These are phyloP conservation scores for Ephydatia muelleri DNA, from an alignment of 37 sponge, comb jelly and placozoan species.

Conservation along the genomic window DNA sequence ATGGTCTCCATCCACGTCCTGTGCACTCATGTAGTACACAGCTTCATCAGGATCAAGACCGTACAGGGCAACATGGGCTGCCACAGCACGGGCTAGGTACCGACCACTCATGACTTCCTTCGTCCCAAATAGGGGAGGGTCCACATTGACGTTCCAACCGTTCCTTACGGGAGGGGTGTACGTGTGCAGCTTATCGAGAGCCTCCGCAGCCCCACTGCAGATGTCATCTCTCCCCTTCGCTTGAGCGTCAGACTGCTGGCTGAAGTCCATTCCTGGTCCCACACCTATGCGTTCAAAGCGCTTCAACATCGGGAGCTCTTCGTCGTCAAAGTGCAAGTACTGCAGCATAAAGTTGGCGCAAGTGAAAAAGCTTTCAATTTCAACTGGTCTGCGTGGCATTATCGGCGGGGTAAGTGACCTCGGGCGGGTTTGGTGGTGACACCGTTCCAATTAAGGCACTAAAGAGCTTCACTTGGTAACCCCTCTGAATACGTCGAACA, in stretches of 20 bases:
- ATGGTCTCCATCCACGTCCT: background rate
- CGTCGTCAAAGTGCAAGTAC: background rate
- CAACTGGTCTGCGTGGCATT: background rate
- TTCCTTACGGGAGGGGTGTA: background rate
- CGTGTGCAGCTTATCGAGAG: background rate
- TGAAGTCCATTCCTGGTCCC: background rate
- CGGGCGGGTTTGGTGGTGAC: background rate
- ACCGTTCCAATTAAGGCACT: background rate
- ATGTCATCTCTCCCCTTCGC: background rate
- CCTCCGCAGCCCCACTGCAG: background rate
- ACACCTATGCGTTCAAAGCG: conserved; percentile 10
- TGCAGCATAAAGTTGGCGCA: conserved; percentile 7
- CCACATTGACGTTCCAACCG: background rate
- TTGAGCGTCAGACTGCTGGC: background rate
- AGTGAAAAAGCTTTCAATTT: background rate
- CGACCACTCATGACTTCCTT: conserved; percentile 12
- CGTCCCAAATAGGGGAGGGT: conserved; percentile 12
- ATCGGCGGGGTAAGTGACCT: background rate
- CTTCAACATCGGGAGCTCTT: conserved; percentile 9
- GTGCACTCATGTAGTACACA: background rate
- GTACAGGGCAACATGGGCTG: background rate
- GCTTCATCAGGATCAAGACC: conserved; percentile 9
- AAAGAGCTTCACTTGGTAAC: background rate
- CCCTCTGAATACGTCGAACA: background rate
- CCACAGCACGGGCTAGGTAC: conserved; percentile 6